Conservation (phyloP, 2,113 vertebrate species). For the Pitta sordida region DNA sequence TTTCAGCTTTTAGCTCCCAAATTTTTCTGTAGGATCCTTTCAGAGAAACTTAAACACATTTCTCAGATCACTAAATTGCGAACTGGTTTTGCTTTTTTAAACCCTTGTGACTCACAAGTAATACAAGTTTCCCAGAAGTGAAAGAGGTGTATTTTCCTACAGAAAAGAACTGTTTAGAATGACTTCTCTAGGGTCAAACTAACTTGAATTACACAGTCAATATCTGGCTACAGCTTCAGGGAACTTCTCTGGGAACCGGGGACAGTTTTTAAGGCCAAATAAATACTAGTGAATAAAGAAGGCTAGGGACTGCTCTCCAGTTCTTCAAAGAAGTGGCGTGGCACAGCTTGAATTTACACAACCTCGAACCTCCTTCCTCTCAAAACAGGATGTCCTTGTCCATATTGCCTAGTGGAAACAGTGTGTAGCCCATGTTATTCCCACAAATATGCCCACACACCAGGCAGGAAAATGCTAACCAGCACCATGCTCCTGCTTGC, state of each 20-base stretch:
- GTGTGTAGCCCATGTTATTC: not conserved
- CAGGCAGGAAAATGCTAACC: not conserved
- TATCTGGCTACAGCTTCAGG: not conserved
- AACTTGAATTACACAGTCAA: conserved; percentile 53
- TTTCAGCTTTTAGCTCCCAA: not conserved
- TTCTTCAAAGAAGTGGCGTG: not conserved
- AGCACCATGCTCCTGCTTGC: not conserved
- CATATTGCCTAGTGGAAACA: not conserved
- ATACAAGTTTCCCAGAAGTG: conserved; percentile 3
- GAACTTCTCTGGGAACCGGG: not conserved
- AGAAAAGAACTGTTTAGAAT: conserved; percentile 8
- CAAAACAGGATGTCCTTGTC: not conserved
- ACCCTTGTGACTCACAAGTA: conserved; percentile 16
- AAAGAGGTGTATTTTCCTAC: conserved; percentile 44
- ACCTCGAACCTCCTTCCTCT: not conserved
- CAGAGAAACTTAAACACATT: not conserved
- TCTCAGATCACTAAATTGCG: not conserved
- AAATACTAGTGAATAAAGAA: conserved; percentile 42
- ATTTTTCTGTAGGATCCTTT: not conserved
- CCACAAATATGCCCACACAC: not conserved
- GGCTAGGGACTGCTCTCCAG: not conserved
- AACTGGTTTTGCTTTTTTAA: conserved; percentile 6
- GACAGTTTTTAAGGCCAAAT: conserved; percentile 33
- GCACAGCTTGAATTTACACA: not conserved
- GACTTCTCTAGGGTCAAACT: conserved; percentile 47